These are phyloP conservation scores for Trigoniulus corallinus DNA, from an alignment of 1,140 invertebrate genomes.

Conservation along the genomic window DNA sequence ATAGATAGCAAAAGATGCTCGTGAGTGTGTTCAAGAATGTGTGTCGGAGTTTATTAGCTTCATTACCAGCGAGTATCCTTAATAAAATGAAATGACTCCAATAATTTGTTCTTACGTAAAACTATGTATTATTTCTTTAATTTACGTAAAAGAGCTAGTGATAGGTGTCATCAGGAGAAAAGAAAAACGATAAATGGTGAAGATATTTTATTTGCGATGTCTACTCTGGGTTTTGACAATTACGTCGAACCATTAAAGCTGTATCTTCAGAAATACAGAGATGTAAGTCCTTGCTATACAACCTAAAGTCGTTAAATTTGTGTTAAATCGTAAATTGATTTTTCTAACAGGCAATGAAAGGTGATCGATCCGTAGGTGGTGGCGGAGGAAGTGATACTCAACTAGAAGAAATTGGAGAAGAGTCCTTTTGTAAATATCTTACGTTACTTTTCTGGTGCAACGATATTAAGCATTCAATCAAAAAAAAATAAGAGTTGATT, in stretches of 20 bases:
- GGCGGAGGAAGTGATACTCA: not conserved
- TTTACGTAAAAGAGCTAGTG: constrained; percentile 46
- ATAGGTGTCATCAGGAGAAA: constrained; percentile 92
- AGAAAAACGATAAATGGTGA: constrained; percentile 99
- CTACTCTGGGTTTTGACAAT: constrained; percentile 91
- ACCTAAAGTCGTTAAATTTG: not conserved
- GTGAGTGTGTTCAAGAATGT: constrained; percentile 99
- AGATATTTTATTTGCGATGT: constrained; percentile 94
- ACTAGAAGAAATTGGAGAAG: constrained; percentile 1
- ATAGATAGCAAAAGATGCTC: constrained; percentile 94
- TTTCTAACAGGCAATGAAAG: not conserved
- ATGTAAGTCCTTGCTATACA: constrained; percentile 30
- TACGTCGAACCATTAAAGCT: constrained; percentile 94
- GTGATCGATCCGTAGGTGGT: not conserved
- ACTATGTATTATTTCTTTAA: not conserved
- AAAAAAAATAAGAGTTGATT: not conserved
- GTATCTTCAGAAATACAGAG: constrained; percentile 93
- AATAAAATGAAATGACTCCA: too few species aligned
- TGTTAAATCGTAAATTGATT: not conserved
- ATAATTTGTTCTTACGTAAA: constrained; percentile 6
- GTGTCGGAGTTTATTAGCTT: constrained; percentile 99
- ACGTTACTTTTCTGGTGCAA: not conserved
- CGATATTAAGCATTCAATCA: not conserved
- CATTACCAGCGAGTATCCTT: constrained; percentile 72
- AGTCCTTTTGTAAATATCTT: not conserved